Conservation (phyloP, 2,797 vertebrate species). For the Tenualosa thibaudeaui region DNA sequence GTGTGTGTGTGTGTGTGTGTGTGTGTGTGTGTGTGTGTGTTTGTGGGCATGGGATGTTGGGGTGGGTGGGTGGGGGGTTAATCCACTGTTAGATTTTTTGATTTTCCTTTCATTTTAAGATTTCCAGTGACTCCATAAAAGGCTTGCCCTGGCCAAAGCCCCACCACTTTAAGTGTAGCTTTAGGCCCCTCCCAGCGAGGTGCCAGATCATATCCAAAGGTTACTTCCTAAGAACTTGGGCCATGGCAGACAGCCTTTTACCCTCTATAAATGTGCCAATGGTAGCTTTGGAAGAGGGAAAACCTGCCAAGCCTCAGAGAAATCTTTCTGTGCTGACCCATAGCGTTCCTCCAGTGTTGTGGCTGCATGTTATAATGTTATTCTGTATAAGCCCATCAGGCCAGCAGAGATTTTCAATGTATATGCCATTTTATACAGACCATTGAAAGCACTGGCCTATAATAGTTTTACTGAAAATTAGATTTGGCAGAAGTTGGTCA, state of each 20-base stretch:
- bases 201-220: not conserved
- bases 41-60: not conserved
- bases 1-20: no score
- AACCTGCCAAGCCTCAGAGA: not conserved
- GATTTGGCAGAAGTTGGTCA: not conserved
- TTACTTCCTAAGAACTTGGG: not conserved
- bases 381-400: not conserved
- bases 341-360: not conserved
- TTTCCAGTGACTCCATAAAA: constrained; percentile 35
- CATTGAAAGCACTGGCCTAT: not conserved
- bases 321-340: not conserved
- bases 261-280: not conserved
- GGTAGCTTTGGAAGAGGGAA: not conserved
- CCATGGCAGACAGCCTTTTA: not conserved
- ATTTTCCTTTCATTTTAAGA: not conserved
- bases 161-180: not conserved
- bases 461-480: not conserved
- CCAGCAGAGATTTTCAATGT: not conserved
- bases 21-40: no score
- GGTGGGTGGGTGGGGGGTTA: no score
- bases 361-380: not conserved
- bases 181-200: not conserved
- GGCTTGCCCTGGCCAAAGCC: constrained; percentile 40
- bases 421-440: not conserved
- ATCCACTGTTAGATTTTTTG: not conserved